phyloP scores from a whole-genome alignment of 2,797 vertebrate species.

The Pseudochromis fuscus region DNA sequence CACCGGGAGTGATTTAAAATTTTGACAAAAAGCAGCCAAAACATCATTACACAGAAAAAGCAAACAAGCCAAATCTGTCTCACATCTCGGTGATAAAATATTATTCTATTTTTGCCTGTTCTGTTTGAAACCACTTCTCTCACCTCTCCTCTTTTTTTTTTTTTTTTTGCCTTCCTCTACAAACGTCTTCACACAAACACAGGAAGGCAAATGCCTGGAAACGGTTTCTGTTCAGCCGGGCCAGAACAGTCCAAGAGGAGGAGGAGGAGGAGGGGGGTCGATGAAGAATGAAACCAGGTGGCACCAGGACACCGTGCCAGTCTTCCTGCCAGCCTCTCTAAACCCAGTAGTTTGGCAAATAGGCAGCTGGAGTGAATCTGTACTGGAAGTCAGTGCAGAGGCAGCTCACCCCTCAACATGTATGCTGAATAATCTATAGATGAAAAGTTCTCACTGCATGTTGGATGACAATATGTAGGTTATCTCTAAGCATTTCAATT shows the following conservation, averaged over 20 bases:
- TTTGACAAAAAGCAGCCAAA: neutral
- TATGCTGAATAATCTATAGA: too few species aligned
- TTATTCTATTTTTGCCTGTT: neutral
- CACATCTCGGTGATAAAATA: conserved; percentile 12
- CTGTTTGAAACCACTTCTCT: conserved; percentile 30
- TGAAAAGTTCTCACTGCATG: too few species aligned
- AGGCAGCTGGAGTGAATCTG: neutral
- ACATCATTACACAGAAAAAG: neutral
- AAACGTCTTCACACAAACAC: conserved; percentile 32
- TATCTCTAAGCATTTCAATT: too few species aligned
- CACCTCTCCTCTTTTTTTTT: neutral
- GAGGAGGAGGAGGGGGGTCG: neutral
- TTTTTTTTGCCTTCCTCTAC: neutral
- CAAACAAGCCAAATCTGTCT: conserved; percentile 20
- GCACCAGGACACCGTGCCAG: conserved; percentile 5
- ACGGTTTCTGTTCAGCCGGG: neutral
- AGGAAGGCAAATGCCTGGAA: conserved; percentile 44
- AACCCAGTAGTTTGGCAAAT: conserved; percentile 5
- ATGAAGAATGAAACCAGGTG: conserved; percentile 32
- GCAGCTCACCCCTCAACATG: too few species aligned
- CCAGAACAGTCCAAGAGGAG: neutral
- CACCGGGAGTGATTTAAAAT: neutral
- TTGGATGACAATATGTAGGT: too few species aligned
- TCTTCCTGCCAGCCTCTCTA: conserved; percentile 16
- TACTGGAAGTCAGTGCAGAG: neutral